These are phyloP conservation scores for Lithosia quadra DNA, from an alignment of 2,888 invertebrate genomes.

Conservation along the genomic window DNA sequence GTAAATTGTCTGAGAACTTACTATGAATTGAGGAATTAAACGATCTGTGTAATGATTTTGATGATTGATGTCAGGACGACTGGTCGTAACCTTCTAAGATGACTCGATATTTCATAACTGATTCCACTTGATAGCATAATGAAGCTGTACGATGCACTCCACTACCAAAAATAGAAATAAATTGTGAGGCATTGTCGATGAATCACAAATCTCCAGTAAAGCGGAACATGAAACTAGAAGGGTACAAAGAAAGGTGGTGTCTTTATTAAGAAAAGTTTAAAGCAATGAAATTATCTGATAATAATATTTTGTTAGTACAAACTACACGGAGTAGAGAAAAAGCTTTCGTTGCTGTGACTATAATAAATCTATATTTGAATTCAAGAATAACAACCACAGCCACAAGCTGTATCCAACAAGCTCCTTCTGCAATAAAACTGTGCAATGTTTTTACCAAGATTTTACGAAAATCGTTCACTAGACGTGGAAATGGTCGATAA, in stretches of 20 bases:
- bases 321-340: background rate
- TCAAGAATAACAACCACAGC: background rate
- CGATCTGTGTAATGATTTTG: background rate
- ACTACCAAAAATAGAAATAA: background rate
- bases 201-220: background rate
- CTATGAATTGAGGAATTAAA: background rate
- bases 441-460: conserved; percentile 20
- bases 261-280: background rate
- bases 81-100: background rate
- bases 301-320: background rate
- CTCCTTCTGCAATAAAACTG: conserved; percentile 17
- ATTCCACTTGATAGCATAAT: background rate
- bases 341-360: background rate
- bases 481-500: conserved; percentile 54
- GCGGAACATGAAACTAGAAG: background rate
- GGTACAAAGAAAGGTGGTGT: background rate
- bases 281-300: background rate
- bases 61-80: background rate
- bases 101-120: conserved; percentile 4
- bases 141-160: background rate
- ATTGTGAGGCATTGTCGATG: background rate
- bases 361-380: conserved; percentile 7
- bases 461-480: conserved; percentile 38
- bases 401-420: background rate
- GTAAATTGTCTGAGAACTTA: background rate